These are phyloP conservation scores for Elegia similella DNA, from an alignment of 2,888 invertebrate species.

Conservation along the genomic window DNA sequence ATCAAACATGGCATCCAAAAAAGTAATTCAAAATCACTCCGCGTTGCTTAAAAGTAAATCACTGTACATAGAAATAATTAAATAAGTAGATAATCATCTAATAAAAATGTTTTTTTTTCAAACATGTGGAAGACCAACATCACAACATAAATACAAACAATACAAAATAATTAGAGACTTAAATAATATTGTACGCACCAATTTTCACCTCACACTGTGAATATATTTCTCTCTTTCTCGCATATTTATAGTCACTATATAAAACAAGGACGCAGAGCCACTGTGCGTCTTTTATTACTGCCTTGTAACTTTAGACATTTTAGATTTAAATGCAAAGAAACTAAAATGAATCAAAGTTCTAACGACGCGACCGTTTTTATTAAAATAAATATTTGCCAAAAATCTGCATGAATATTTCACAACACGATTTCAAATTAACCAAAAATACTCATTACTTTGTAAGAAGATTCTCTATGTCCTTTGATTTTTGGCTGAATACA, in stretches of 20 bases:
- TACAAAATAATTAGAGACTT: constrained; percentile 55
- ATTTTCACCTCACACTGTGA: constrained; percentile 18
- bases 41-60: constrained; percentile 46
- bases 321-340: constrained; percentile 12
- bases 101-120: constrained; percentile 56
- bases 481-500: neutral
- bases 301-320: neutral
- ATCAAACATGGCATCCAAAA: constrained; percentile 52
- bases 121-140: constrained; percentile 78
- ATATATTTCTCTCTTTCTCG: constrained; percentile 9
- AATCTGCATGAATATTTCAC: no score
- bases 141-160: constrained; percentile 78
- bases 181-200: constrained; percentile 63
- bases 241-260: constrained; percentile 4
- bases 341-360: neutral
- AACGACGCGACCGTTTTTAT: neutral
- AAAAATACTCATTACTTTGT: no score
- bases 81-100: constrained; percentile 65
- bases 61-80: constrained; percentile 62
- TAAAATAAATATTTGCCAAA: no score
- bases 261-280: constrained; percentile 13
- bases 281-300: constrained; percentile 5
- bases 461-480: no score
- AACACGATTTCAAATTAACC: no score
- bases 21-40: constrained; percentile 40